A percentile compares a stretch with the other conserved stretches of the same genome.
phyloP scores from a whole-genome alignment of 37 sponge, comb jelly and placozoan genomes.

The Chondrosia reniformis region DNA sequence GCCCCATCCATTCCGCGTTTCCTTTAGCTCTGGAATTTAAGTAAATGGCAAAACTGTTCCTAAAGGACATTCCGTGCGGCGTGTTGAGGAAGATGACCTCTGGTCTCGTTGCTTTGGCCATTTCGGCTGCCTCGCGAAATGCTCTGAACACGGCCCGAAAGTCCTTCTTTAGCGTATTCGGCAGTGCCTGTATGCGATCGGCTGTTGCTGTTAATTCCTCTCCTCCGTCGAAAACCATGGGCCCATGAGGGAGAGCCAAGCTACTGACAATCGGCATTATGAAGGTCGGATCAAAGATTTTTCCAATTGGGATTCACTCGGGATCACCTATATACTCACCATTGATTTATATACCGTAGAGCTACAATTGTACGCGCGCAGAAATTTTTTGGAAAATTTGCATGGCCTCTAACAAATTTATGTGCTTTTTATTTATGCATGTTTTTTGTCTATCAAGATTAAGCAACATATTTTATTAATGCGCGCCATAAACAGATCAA shows the following conservation, averaged over 20 bases:
- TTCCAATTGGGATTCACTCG: neutral
- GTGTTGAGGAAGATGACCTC: conserved; percentile 53
- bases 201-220: neutral
- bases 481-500: too few species aligned
- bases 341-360: neutral
- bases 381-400: too few species aligned
- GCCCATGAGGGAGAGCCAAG: conserved; percentile 44
- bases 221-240: conserved; percentile 48
- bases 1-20: conserved; percentile 39
- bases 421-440: too few species aligned
- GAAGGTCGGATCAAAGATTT: neutral
- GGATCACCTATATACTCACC: neutral
- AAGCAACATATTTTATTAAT: too few species aligned
- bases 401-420: too few species aligned
- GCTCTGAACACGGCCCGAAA: conserved; percentile 16
- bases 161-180: conserved; percentile 20
- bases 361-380: too few species aligned
- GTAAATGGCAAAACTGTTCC: conserved; percentile 26
- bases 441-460: too few species aligned
- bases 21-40: conserved; percentile 41
- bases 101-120: conserved; percentile 27
- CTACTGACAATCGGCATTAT: conserved; percentile 21
- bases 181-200: conserved; percentile 8
- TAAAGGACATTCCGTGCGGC: conserved; percentile 40
- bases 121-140: conserved; percentile 26